Percentiles rank a stretch among this genome's conserved stretches.
phyloP scores from a whole-genome alignment of 2,888 invertebrate genomes.

The Terebella lapidaria region DNA sequence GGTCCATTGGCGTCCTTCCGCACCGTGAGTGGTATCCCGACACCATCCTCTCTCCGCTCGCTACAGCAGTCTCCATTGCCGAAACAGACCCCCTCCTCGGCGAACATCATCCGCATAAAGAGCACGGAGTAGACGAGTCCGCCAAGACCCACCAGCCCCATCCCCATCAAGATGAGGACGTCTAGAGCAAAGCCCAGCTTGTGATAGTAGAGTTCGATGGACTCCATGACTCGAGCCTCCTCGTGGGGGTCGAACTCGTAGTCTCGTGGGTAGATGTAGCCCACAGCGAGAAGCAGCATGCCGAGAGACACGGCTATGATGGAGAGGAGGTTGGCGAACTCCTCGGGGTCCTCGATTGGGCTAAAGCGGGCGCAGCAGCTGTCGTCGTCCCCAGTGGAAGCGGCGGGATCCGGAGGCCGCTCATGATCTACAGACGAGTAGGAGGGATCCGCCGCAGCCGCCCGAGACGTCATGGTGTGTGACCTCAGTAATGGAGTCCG shows the following conservation, averaged over 20 bases:
- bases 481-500: no score
- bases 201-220: conserved; percentile 30
- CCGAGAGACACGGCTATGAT: conserved; percentile 25
- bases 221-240: conserved; percentile 36
- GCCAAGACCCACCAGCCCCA: conserved; percentile 29
- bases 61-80: no score
- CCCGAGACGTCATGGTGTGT: no score
- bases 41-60: no score
- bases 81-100: no score
- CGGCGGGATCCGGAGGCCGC: no score
- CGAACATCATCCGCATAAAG: background rate
- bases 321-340: conserved; percentile 1
- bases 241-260: conserved; percentile 28
- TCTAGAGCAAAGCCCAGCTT: conserved; percentile 26
- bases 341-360: conserved; percentile 2
- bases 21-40: no score
- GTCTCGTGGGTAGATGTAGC: conserved; percentile 31
- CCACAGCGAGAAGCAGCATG: conserved; percentile 27
- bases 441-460: no score
- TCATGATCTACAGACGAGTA: no score
- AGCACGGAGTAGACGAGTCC: conserved; percentile 20
- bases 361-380: background rate
- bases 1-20: no score
- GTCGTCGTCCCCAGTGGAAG: background rate
- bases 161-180: conserved; percentile 30